Evolutionary conservation across 1,140 invertebrate species (phyloP), one percentile per base, ranked within the genome.

Genomic region (Diabrotica undecimpunctata): DNA sequence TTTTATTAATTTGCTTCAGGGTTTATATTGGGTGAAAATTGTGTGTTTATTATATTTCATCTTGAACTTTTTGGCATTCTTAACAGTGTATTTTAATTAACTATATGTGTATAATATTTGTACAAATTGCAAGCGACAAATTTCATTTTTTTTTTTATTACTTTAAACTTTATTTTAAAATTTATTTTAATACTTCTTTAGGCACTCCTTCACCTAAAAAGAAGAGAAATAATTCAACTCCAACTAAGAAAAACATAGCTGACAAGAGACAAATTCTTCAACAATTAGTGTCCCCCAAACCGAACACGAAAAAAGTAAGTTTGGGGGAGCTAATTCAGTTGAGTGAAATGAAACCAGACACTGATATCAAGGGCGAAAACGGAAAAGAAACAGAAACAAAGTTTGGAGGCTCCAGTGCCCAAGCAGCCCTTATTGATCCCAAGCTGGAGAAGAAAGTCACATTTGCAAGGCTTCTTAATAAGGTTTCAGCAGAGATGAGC

Each of bases 261-360:
- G 87, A 89, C 76, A 90, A 88, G 74, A 89, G 89, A 73, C 87
- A 88, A 78, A 90, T 91, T 62, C 81, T 91, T 6, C 87, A 90
- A 73, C 88, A 89, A 71, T 78, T 91, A 9, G 86, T 91, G 0
- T 81, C 84, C 9, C 81, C 83, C 8, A 74, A 80, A 71, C 74
- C 84, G 64, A 78, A 79, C 65, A 78, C 80, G 0, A 81, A 82
- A 65, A 84, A 85, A 76, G 82, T 87, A 53, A 86, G 81, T 59
- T 80, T 86, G 76, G 87, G 86, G 56, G 88, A 90, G 70, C 81
- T 90, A 13, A 87, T 90, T 66, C 85, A 87, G 68, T 83, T 89
- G 81, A 87, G 83, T 50, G 87, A 89, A 62, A 75, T 77, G 79
- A 83, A 76, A 75, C 67, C 79, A 25, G 68, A 69, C 8, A 65